A percentile compares a stretch with the other conserved stretches of the same genome.
These are phyloP conservation scores for Xylocopa sonorina DNA, from an alignment of 1,140 invertebrate genomes.

Conservation along the genomic window DNA sequence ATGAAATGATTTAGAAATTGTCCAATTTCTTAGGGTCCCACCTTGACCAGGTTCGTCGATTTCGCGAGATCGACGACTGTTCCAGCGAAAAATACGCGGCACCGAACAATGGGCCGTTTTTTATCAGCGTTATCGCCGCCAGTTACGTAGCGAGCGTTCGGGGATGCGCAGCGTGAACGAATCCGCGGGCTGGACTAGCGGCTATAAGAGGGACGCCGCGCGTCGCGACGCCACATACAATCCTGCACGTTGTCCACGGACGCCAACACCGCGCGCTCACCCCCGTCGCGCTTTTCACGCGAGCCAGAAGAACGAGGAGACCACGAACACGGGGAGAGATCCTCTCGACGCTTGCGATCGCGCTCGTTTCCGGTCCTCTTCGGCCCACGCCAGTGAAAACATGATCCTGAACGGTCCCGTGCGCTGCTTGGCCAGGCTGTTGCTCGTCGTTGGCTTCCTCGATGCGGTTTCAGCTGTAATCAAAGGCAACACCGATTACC, in stretches of 20 bases:
- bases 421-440: background rate
- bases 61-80: background rate
- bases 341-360: too few species aligned
- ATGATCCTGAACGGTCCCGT: background rate
- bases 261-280: conserved; percentile 25
- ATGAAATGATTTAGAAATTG: too few species aligned
- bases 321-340: background rate
- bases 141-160: conserved; percentile 50
- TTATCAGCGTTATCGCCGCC: conserved; percentile 42
- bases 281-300: background rate
- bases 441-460: conserved; percentile 26
- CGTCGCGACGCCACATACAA: conserved; percentile 76
- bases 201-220: conserved; percentile 76
- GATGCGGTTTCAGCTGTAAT: conserved; percentile 15
- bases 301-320: background rate
- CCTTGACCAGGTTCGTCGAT: too few species aligned
- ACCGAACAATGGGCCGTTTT: conserved; percentile 3
- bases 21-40: too few species aligned
- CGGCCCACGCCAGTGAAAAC: background rate
- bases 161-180: conserved; percentile 74
- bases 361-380: background rate
- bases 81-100: background rate
- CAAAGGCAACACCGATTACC: conserved; percentile 46
- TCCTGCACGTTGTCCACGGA: conserved; percentile 44
- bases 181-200: conserved; percentile 62